phyloP scores from a whole-genome alignment of 2,113 vertebrate species.

The Psammodynastes pulverulentus region DNA sequence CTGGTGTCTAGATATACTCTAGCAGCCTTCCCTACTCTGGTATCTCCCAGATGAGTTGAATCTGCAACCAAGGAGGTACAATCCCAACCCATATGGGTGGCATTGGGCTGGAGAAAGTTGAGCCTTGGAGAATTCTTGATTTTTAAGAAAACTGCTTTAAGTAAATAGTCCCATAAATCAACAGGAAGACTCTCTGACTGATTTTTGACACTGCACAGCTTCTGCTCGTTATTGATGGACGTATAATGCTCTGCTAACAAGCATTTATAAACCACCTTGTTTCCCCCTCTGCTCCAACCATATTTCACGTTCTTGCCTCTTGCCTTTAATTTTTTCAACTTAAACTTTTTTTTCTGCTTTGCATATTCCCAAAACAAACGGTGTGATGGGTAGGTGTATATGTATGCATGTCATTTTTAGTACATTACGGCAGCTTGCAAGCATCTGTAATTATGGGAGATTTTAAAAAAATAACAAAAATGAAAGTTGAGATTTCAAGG shows the following conservation, averaged over 20 bases:
- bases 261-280: neutral
- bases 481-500: neutral
- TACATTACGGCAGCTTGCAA: no score
- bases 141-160: neutral
- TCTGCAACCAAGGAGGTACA: neutral
- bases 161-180: neutral
- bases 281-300: neutral
- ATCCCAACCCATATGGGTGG: neutral
- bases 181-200: neutral
- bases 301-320: neutral
- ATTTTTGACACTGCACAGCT: neutral
- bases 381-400: neutral
- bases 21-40: neutral
- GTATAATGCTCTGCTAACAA: neutral
- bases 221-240: neutral
- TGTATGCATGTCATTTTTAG: neutral
- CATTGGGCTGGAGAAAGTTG: neutral
- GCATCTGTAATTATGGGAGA: neutral
- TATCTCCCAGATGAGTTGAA: neutral
- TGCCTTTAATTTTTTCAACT: neutral
- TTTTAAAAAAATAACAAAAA: neutral
- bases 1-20: no score
- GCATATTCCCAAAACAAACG: neutral
- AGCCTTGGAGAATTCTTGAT: neutral
- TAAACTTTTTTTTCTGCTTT: neutral